Evolutionary conservation across 2,113 vertebrate species (phyloP), one percentile per base, ranked within the genome.

Genomic region (Oncorhynchus keta): DNA sequence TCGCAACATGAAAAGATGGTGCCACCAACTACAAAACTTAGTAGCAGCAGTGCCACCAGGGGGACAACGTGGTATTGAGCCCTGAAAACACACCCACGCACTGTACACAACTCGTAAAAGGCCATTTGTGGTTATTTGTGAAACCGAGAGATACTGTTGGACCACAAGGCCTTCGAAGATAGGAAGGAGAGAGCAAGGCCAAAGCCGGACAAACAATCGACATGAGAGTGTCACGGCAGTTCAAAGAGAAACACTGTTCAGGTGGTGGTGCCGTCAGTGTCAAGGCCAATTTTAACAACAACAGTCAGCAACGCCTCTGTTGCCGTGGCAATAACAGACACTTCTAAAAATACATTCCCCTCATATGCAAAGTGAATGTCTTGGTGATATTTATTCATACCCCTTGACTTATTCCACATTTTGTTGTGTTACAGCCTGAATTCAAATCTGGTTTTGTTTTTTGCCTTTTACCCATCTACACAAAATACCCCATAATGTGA

Each of bases 121-220:
- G 78, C 85, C 85, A 88, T 86, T 87, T 89, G 75, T 73, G 69
- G 84, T 83, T 88, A 86, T 88, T 88, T 90, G 88, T 91, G 86
- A 84, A 89, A 89, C 82, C 4, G 81, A 90, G 86, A 89, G 86
- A 87, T 88, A 87, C 88, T 80, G 89, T 90, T 86, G 84, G 84
- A 87, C 84, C 80, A 85, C 78, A 88, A 81, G 51, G 81, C 86
- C 86, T 83, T 83, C 0, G 75, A 26, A 81, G 84, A 86, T 88
- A 86, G 89, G 90, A 89, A 83, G 83, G 73, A 81, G 72, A 75
- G 82, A 77, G 80, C 68, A 76, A 79, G 35, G 74, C 81, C 85
- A 87, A 86, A 91, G 86, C 88, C 88, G 90, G 90, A 87, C 90
- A 92, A 91, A 93, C 90, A 92, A 92, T 91, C 80, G 77, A 87